A percentile compares a stretch with the other conserved stretches of the same genome.
These are phyloP conservation scores for Chelonoidis abingdonii DNA, from an alignment of 2,113 vertebrate species.

Conservation along the genomic window DNA sequence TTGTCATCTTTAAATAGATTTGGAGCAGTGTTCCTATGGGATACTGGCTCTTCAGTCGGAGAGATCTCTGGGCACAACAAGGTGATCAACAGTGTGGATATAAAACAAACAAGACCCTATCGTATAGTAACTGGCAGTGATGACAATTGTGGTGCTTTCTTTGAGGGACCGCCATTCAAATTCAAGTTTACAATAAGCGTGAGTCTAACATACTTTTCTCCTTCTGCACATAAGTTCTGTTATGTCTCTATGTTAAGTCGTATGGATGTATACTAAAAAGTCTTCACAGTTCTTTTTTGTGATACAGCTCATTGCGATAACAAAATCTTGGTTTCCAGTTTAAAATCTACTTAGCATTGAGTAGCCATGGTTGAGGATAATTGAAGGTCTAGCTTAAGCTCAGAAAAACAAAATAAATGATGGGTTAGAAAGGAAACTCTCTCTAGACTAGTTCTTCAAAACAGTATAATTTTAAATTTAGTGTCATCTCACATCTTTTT, in stretches of 20 bases:
- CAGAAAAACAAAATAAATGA: not conserved
- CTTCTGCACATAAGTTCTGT: not conserved
- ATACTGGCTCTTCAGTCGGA: conserved; percentile 93
- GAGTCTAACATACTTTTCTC: conserved; percentile 66
- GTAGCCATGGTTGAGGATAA: accelerated
- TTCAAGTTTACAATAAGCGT: conserved; percentile 92
- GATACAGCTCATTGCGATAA: not conserved
- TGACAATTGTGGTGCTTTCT: conserved; percentile 88
- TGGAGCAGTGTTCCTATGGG: conserved; percentile 95
- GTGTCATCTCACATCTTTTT: not conserved
- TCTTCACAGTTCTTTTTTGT: not conserved
- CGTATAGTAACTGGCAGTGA: conserved; percentile 90
- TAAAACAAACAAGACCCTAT: conserved; percentile 92
- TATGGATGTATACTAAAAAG: not conserved
- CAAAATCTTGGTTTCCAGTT: not conserved
- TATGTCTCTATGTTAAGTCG: not conserved
- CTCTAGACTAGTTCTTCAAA: not conserved
- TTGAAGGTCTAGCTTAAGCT: not conserved
- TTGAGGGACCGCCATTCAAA: conserved; percentile 95
- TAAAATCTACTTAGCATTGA: not conserved
- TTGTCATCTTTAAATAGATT: conserved; percentile 80
- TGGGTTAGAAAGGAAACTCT: not conserved
- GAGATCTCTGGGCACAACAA: conserved; percentile 92
- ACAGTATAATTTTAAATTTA: not conserved
- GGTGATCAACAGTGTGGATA: conserved; percentile 93